phyloP scores from a whole-genome alignment of 2,113 vertebrate genomes.

The Syngnathus floridae region DNA sequence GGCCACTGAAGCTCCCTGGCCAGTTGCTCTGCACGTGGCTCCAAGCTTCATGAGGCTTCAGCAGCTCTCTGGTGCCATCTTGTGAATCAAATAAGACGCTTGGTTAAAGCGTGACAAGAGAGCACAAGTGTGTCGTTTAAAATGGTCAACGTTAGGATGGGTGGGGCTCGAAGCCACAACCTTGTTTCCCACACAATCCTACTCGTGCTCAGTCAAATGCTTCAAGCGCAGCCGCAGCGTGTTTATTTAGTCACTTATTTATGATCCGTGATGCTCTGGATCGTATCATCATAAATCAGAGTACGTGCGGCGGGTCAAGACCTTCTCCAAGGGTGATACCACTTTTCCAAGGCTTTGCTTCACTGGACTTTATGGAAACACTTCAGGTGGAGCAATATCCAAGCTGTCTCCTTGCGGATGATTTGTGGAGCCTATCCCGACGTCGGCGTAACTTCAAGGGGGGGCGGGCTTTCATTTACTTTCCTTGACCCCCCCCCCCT shows the following conservation, averaged over 20 bases:
- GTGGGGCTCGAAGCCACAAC: too few relatives aligned
- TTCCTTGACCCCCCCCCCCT: slow-evolving; percentile 66
- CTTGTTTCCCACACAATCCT: too few relatives aligned
- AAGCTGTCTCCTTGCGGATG: slow-evolving; percentile 54
- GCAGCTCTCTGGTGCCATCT: too few relatives aligned
- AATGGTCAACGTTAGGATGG: too few relatives aligned
- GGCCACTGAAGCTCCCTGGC: too few relatives aligned
- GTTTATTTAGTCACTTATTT: slow-evolving; percentile 51
- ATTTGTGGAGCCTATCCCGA: slow-evolving; percentile 54
- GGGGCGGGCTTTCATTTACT: slow-evolving; percentile 46
- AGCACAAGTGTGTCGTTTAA: too few relatives aligned
- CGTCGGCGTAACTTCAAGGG: slow-evolving; percentile 30
- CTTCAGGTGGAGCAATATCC: slow-evolving; percentile 63
- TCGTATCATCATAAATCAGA: slow-evolving; percentile 51
- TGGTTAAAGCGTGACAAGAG: too few relatives aligned
- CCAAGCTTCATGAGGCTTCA: too few relatives aligned
- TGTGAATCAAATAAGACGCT: too few relatives aligned
- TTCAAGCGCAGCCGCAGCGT: slow-evolving; percentile 20
- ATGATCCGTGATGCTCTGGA: slow-evolving; percentile 51
- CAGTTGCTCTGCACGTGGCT: too few relatives aligned
- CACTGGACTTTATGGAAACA: slow-evolving; percentile 63
- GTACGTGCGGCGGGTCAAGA: slow-evolving; percentile 45
- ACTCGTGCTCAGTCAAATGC: too few relatives aligned
- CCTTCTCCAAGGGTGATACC: slow-evolving; percentile 48
- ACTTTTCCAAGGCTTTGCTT: slow-evolving; percentile 57